Percentiles rank a stretch among this genome's conserved stretches.
These are phyloP conservation scores for Hanleya hanleyi DNA, from an alignment of 2,888 invertebrate genomes.

Conservation along the genomic window DNA sequence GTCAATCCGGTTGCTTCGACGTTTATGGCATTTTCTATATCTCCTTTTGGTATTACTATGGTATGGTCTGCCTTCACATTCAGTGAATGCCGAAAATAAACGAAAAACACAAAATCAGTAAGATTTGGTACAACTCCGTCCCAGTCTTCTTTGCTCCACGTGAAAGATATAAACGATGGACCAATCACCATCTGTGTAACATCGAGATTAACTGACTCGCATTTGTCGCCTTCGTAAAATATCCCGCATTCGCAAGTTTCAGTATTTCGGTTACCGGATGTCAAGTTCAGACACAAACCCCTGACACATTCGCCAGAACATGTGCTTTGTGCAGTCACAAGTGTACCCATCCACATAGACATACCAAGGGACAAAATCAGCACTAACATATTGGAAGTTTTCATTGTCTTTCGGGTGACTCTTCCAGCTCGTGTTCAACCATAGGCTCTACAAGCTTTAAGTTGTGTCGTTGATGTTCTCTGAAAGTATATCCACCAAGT, in stretches of 20 bases:
- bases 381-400: too few relatives aligned
- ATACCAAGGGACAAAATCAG: too few relatives aligned
- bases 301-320: background rate
- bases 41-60: background rate
- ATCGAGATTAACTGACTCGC: background rate
- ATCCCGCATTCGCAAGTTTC: background rate
- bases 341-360: too few relatives aligned
- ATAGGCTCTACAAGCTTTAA: too few relatives aligned
- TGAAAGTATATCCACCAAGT: too few relatives aligned
- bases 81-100: background rate
- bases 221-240: background rate
- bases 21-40: background rate
- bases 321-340: background rate
- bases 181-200: background rate
- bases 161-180: background rate
- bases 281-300: background rate
- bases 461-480: too few relatives aligned
- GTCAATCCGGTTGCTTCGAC: background rate
- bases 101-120: background rate
- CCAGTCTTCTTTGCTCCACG: background rate
- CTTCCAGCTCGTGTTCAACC: too few relatives aligned
- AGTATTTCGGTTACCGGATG: background rate
- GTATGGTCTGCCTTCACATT: background rate
- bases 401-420: too few relatives aligned
- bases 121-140: background rate